Evolutionary conservation across 2,797 vertebrate genomes (phyloP).

Genomic region (Cheirogaleus major): DNA sequence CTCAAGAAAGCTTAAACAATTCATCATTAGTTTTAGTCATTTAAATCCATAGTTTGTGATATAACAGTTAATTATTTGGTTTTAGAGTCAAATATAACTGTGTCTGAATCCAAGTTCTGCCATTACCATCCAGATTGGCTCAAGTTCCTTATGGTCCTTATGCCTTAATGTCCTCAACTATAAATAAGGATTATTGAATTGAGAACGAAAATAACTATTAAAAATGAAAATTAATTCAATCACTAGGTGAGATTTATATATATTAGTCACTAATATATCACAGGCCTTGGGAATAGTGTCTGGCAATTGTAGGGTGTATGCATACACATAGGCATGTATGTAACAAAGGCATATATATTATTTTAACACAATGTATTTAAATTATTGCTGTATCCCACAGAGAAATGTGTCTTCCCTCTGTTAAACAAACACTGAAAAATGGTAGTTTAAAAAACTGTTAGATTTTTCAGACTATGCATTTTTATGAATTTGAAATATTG

Average conservation of each 20-base stretch:
- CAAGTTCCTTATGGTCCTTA: neutral
- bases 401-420: neutral
- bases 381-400: neutral
- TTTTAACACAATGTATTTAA: neutral
- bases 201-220: neutral
- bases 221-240: neutral
- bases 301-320: neutral
- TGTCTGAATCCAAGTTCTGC: neutral
- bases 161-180: neutral
- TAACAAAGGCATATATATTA: neutral
- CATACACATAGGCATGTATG: neutral
- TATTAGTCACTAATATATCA: neutral
- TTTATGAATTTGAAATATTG: neutral
- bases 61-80: neutral
- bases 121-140: neutral
- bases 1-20: neutral
- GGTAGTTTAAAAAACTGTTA: conserved; percentile 8
- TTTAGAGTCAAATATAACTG: neutral
- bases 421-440: neutral
- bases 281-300: neutral
- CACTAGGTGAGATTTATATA: neutral
- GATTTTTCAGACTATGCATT: conserved; percentile 39
- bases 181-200: neutral
- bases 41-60: neutral
- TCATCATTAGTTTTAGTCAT: neutral